These are phyloP conservation scores for Epinephelus lanceolatus DNA, from an alignment of 2,113 vertebrate species.

Conservation along the genomic window DNA sequence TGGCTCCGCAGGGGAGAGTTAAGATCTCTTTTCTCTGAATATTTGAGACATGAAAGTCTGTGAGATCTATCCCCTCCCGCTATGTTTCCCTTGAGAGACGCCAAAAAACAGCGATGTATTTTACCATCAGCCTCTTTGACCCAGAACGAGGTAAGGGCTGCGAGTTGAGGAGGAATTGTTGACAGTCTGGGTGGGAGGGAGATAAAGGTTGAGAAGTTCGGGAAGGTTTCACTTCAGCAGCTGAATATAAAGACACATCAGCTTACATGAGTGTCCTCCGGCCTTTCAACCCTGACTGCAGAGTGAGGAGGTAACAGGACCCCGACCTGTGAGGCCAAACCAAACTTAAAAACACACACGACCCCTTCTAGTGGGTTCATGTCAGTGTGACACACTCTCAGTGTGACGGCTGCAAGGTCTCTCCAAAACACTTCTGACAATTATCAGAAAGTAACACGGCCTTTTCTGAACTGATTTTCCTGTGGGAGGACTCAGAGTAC, in stretches of 20 bases:
- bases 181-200: slow-evolving; percentile 13
- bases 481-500: background rate
- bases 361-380: slow-evolving; percentile 8
- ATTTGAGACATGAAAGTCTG: slow-evolving; percentile 37
- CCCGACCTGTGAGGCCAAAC: slow-evolving; percentile 6
- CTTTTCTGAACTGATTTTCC: slow-evolving; percentile 14
- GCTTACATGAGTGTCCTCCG: slow-evolving; percentile 18
- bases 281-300: slow-evolving; percentile 35
- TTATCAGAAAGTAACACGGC: background rate
- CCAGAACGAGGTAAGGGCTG: slow-evolving; percentile 21
- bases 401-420: background rate
- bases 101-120: slow-evolving; percentile 29
- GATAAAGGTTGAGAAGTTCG: slow-evolving; percentile 14
- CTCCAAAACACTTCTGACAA: background rate
- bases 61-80: slow-evolving; percentile 2
- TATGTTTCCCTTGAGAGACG: slow-evolving; percentile 13
- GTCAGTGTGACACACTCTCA: background rate
- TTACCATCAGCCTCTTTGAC: slow-evolving; percentile 18
- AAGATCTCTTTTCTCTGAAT: slow-evolving; percentile 22
- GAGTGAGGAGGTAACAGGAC: slow-evolving; percentile 5
- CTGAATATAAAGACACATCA: slow-evolving; percentile 23
- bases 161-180: slow-evolving; percentile 7
- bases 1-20: slow-evolving; percentile 2
- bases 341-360: slow-evolving; percentile 23
- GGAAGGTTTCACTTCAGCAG: background rate